Evolutionary conservation across 2,888 invertebrate genomes (phyloP).

Genomic region (Caenorhabditis plicata): DNA sequence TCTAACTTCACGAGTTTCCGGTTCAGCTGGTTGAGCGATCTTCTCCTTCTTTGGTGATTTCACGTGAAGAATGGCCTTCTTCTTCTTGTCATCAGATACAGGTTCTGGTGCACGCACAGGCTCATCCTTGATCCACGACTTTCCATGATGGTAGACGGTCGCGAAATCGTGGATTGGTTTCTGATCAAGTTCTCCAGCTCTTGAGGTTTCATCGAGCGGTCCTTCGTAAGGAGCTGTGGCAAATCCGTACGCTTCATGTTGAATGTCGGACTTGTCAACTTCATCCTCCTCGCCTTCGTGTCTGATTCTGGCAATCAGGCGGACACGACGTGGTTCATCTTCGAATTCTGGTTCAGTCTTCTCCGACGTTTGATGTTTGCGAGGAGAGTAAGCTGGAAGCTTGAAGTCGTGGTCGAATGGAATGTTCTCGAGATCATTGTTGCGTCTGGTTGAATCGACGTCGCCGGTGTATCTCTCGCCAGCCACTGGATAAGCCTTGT

Average conservation of each 20-base stretch:
- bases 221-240: constrained; percentile 10
- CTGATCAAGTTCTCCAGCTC: constrained; percentile 11
- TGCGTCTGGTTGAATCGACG: constrained; percentile 5
- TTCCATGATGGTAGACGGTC: constrained; percentile 14
- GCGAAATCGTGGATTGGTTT: constrained; percentile 12
- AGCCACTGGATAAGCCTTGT: constrained; percentile 9
- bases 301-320: constrained; percentile 12
- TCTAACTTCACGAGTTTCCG: constrained; percentile 5
- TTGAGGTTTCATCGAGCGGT: constrained; percentile 11
- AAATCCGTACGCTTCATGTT: constrained; percentile 17
- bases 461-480: constrained; percentile 22
- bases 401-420: constrained; percentile 7
- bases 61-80: too few relatives aligned
- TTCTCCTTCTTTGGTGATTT: constrained; percentile 8
- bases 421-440: constrained; percentile 10
- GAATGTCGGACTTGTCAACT: too few relatives aligned
- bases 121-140: too few relatives aligned
- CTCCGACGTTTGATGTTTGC: background rate
- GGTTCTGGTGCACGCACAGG: too few relatives aligned
- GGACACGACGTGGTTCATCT: constrained; percentile 1
- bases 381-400: constrained; percentile 10
- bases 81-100: too few relatives aligned
- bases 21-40: constrained; percentile 7
- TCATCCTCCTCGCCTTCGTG: constrained; percentile 39
- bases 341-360: background rate